phyloP scores from a whole-genome alignment of 2,797 vertebrate genomes.

The Nasua narica region DNA sequence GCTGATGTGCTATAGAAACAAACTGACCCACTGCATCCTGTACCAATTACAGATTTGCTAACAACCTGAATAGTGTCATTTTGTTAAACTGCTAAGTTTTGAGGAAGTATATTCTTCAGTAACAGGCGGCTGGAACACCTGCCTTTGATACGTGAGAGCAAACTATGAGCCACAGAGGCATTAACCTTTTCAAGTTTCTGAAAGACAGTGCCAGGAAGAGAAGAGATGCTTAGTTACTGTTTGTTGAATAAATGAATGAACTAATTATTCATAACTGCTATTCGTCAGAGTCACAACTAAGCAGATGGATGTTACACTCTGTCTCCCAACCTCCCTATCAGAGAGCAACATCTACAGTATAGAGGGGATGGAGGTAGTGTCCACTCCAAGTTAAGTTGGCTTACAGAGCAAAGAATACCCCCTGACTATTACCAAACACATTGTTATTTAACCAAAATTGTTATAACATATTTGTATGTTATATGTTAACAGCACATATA shows the following conservation, averaged over 20 bases:
- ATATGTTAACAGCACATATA: too few relatives aligned
- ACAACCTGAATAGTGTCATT: not conserved
- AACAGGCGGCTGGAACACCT: not conserved
- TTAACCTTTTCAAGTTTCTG: not conserved
- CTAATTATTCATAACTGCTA: not conserved
- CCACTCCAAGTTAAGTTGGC: not conserved
- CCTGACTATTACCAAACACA: not conserved
- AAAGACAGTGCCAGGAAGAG: not conserved
- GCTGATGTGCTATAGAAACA: not conserved
- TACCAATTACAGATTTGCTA: not conserved
- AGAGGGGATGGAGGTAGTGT: not conserved
- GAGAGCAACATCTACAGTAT: not conserved
- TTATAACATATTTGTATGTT: not conserved
- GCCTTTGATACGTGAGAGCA: not conserved
- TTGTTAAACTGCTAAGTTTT: not conserved
- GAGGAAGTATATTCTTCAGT: not conserved
- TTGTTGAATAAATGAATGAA: not conserved
- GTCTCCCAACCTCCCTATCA: not conserved
- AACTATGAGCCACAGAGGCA: not conserved
- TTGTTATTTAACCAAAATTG: not conserved
- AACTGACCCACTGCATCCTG: not conserved
- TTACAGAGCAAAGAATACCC: not conserved
- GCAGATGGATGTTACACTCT: fast-evolving
- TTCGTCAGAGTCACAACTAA: not conserved
- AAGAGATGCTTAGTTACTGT: not conserved